These are phyloP conservation scores for Saccostrea glomerata DNA, from an alignment of 1,140 invertebrate genomes.

Conservation along the genomic window DNA sequence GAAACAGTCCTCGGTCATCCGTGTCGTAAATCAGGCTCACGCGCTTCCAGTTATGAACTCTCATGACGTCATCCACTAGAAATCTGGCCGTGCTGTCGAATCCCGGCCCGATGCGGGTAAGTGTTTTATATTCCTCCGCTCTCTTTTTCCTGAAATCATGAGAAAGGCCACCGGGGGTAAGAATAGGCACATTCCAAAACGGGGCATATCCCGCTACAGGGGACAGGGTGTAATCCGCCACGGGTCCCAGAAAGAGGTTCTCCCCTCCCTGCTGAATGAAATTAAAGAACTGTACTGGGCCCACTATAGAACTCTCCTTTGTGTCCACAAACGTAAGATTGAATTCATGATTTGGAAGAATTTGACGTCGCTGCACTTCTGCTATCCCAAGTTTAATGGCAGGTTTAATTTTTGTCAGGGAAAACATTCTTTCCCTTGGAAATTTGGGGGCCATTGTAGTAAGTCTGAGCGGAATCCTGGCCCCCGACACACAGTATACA, in stretches of 20 bases:
- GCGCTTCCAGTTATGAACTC: constrained; percentile 42
- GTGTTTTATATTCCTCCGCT: constrained; percentile 62
- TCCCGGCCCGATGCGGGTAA: constrained; percentile 67
- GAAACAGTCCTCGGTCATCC: not conserved
- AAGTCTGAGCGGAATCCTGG: not conserved
- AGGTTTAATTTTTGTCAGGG: constrained; percentile 50
- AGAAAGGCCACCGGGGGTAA: constrained; percentile 91
- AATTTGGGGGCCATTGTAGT: constrained; percentile 25
- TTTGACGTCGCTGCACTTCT: constrained; percentile 43
- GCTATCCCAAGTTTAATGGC: constrained; percentile 67
- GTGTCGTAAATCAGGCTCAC: constrained; percentile 30
- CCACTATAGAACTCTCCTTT: constrained; percentile 74
- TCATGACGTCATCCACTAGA: constrained; percentile 40
- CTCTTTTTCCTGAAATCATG: constrained; percentile 83
- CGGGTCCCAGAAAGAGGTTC: constrained; percentile 90
- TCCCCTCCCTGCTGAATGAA: constrained; percentile 65
- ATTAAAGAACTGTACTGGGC: constrained; percentile 75
- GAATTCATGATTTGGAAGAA: constrained; percentile 57
- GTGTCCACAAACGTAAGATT: constrained; percentile 71
- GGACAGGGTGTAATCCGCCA: constrained; percentile 94
- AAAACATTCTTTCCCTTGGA: constrained; percentile 28
- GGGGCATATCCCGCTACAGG: constrained; percentile 92
- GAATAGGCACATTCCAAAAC: constrained; percentile 91
- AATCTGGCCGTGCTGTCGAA: constrained; percentile 63
- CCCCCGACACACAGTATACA: not conserved